A percentile compares a stretch with the other conserved stretches of the same genome.
Conservation (phyloP, 92 coral and sea anemone species). For the Palythoa caribaeorum region DNA sequence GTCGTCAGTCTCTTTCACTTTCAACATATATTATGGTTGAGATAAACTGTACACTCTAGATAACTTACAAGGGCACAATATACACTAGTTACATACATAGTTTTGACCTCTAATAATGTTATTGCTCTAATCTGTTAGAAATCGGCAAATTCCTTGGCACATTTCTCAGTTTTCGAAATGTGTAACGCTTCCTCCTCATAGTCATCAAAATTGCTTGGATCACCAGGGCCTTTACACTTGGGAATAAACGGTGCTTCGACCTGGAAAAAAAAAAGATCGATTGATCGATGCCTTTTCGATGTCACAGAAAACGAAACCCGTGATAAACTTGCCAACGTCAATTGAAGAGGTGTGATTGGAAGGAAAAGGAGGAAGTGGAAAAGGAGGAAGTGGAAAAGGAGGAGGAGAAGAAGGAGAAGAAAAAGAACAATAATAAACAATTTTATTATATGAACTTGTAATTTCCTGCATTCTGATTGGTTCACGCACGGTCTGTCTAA, state of each 20-base stretch:
- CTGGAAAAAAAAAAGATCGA: slow-evolving; percentile 46
- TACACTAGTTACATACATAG: slow-evolving; percentile 49
- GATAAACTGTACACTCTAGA: slow-evolving; percentile 55
- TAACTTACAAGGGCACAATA: slow-evolving; percentile 47
- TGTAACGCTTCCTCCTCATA: slow-evolving; percentile 97
- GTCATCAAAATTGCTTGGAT: slow-evolving; percentile 98
- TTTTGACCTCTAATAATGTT: slow-evolving; percentile 42
- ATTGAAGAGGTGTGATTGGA: no score
- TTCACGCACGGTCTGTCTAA: no score
- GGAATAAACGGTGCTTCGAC: slow-evolving; percentile 99
- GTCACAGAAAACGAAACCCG: no score
- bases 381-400: no score
- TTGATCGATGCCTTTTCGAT: no score
- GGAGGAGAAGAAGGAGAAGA: no score
- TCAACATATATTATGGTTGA: slow-evolving; percentile 49
- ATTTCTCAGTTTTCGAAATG: slow-evolving; percentile 95
- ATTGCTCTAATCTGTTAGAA: slow-evolving; percentile 72
- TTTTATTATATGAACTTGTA: no score
- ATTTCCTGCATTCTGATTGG: no score
- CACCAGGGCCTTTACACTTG: slow-evolving; percentile 99
- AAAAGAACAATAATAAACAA: no score
- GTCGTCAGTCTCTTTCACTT: slow-evolving; percentile 17
- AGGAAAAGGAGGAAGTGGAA: no score
- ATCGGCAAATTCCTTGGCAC: slow-evolving; percentile 99
- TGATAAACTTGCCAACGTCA: no score